Base-by-base conservation (phyloP, 2,113 vertebrate genomes). In the Aplodontia rufa region DNA sequence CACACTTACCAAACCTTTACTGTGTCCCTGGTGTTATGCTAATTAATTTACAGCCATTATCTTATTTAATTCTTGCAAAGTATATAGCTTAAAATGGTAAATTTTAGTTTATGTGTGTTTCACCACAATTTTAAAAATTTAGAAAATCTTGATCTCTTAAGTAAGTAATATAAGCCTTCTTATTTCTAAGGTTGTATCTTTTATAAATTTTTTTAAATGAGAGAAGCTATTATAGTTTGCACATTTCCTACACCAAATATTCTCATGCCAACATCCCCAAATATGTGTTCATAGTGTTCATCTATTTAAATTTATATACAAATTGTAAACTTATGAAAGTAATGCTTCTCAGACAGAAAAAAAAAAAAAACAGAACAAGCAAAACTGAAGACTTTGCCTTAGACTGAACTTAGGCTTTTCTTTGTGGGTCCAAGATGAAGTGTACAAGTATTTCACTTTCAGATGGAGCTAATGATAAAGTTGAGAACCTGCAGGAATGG, bases 361-460 rank as follows among this genome's bases (percentile, higher is more conserved):
- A 86, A 68, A n/a, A 90, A 22, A 76, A 93, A 86, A 68, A 74
- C 74, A 79, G 80, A 90, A 22, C 66, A 93, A 86, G 58, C 37
- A 83, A 84, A 92, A 55, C 83, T 72, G 64, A 96, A 8, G 11
- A 9, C 62, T 58, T 71, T 72, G 12, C 6, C 71, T 64, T 78
- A 64, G 35, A 24, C 11, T 66, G 26, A 91, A 19, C 45, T 87
- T 53, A 83, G 8, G 47, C 78, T 87, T 91, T 62, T 45, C 55
- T 68, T 87, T 78, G 32, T 86, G 22, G 12, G 17, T 88, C 32
- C 53, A 79, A 83, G 51, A 53, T 58, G 45, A 93, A 10, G 35
- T 81, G 58, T 75, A 74, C 19, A 37, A 71, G 64, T 64, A 64
- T 64, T 78, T 14, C 22, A 22, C 20, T 78, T 94, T 62, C 66